Base-by-base conservation (phyloP, 2,797 vertebrate species). In the Sternarchorhynchus goeldii region DNA sequence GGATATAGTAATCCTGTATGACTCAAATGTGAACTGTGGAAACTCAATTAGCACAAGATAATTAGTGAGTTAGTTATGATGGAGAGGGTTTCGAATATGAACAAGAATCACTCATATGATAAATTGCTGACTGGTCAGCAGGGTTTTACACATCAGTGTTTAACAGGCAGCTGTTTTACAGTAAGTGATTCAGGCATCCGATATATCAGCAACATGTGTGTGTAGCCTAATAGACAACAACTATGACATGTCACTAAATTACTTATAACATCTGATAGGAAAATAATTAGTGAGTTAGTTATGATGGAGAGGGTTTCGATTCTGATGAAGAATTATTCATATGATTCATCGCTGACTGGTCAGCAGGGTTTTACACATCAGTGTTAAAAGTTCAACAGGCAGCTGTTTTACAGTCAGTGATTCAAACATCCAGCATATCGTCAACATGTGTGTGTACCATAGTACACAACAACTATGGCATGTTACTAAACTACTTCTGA, bases 161-260 rank as follows among this genome's bases (percentile, higher is more conserved):
- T 25, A 56, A 50, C 50, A 58, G 4, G 36, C 34, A 55, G n/a
- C 53, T 32, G 45, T 32, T n/a, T 29, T 41, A 59, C 14, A 53
- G 6, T 31, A 20, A 39, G 31, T 81, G 80, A 69, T 45, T 77
- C 75, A 81, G 62, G 45, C 20, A n/a, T 29, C 36, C 14, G 6
- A 16, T 18, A 31, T 68, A 29, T 68, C 14, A 14, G 5, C 20
- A 12, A 4, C 66, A 53, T n/a, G 45, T 69, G 66, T 69, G 45
- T 55, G 53, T 55, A 31, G 16, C 31, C 45, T 7, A 53, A 53
- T 6, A 55, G 45, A 55, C 3, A 8, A 69, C 12, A 50, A 50
- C 45, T 50, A 50, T 10, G 10, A 3, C 45, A 12, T 50, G 45
- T 10, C 45, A 12, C 45, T 14, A 50, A 12, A 12, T 12, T 50